Base-by-base conservation (phyloP, 2,113 vertebrate genomes). In the Natator depressus region DNA sequence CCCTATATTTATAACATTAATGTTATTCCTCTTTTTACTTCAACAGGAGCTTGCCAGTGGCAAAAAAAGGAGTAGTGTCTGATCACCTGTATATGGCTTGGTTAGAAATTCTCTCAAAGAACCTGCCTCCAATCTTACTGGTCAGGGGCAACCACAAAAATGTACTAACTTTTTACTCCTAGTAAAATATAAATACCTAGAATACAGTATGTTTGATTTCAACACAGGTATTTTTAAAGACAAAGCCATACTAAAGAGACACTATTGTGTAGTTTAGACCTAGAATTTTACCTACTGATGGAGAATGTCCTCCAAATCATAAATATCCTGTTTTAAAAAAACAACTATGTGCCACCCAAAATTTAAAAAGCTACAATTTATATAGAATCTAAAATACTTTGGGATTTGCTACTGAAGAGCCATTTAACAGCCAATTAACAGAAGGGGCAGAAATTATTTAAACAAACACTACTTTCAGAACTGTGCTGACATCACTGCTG, bases 91-190 rank as follows among this genome's bases (percentile, higher is more conserved):
- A 99, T 95, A 99, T 99, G 99, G 98, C 99, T 89, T 99, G 99
- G 99, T 94, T 99, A 96, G 99, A 99, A 97, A 98, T 98, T 76
- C 99, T 99, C 93, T 99, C 99, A 8, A 99, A 99, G 95, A 99
- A 99, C 92, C 99, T 99, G 69, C 99, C 99, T 95, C 99, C 99
- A 49, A 97, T 98, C 65, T 91, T 99, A 95, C 98, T 99, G 96
- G 98, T 99, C 85, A 98, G 99, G 97, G 99, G 99, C 90, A 99
- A 99, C 98, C 99, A 99, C 98, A 99, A 99, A 98, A 99, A 99
- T 14, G 99, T 99, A 75, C 98, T 99, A 53, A 99, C 99, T 31
- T 99, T 99, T 98, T 99, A 99, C 97, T 99, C 99, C 29, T 99
- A 99, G 87, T 42, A 94, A 96, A 87, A 80, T 4, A n/a, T 11